Percentiles rank a stretch among this genome's conserved stretches.
These are phyloP conservation scores for Perodicticus potto DNA, from an alignment of 2,797 vertebrate genomes.

Conservation along the genomic window DNA sequence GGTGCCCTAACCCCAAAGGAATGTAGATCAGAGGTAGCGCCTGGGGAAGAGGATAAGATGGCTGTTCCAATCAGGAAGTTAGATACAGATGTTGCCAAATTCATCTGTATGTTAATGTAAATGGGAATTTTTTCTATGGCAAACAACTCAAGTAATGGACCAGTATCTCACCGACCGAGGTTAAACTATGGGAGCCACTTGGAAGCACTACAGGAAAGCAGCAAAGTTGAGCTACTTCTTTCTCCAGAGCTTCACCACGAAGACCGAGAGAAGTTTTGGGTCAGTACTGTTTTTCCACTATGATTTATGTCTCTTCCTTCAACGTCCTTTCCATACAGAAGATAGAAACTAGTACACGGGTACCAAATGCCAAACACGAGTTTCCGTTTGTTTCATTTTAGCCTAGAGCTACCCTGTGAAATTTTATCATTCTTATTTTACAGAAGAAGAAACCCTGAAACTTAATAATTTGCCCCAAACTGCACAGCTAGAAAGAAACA, in stretches of 20 bases:
- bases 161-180: not conserved
- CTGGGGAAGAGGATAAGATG: not conserved
- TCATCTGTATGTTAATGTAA: not conserved
- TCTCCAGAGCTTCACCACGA: not conserved
- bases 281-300: not conserved
- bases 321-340: not conserved
- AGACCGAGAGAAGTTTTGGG: not conserved
- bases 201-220: not conserved
- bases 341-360: not conserved
- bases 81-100: not conserved
- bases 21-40: not conserved
- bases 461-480: not conserved
- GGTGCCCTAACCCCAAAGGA: not conserved
- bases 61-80: not conserved
- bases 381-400: not conserved
- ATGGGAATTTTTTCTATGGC: not conserved
- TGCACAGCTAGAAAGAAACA: not conserved
- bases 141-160: not conserved
- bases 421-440: not conserved
- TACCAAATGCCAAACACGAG: not conserved
- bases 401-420: not conserved
- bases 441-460: not conserved
- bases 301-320: not conserved
- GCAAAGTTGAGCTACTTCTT: too few species aligned
- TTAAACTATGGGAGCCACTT: too few species aligned